Evolutionary conservation across 2,113 vertebrate genomes (phyloP).

Genomic region (Camelus bactrianus): DNA sequence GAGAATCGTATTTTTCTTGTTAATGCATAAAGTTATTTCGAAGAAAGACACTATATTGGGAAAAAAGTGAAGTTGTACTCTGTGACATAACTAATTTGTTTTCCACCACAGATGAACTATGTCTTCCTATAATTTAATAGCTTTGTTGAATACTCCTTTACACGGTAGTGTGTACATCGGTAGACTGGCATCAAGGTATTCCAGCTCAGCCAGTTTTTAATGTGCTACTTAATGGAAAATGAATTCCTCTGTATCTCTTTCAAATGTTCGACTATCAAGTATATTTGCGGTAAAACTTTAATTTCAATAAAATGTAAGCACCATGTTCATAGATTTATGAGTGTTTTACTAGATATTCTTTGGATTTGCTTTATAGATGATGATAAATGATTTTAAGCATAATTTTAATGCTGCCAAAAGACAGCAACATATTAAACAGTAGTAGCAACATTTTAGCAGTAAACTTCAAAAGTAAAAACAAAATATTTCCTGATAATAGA

Average conservation of each 20-base stretch:
- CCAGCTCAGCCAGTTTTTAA: conserved; percentile 72
- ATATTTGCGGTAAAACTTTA: conserved; percentile 82
- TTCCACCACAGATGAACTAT: background rate
- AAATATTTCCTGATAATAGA: background rate
- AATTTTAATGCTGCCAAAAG: background rate
- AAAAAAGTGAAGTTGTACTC: fast-evolving
- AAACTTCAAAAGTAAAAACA: conserved; percentile 26
- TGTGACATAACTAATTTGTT: background rate
- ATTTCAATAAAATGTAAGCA: conserved; percentile 83
- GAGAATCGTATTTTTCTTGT: background rate
- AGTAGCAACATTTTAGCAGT: background rate
- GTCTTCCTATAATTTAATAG: conserved; percentile 53
- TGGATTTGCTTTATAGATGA: conserved; percentile 21
- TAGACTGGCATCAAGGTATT: conserved; percentile 1
- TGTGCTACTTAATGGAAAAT: conserved; percentile 74
- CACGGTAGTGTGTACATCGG: conserved; percentile 47
- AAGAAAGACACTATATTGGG: background rate
- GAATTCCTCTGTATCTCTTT: conserved; percentile 72
- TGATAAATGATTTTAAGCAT: background rate
- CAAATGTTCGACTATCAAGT: conserved; percentile 77
- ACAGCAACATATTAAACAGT: background rate
- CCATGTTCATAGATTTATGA: conserved; percentile 26
- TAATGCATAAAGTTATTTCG: conserved; percentile 21
- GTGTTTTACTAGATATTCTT: background rate
- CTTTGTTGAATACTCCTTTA: conserved; percentile 50